Base-by-base conservation (phyloP, 2,888 invertebrate genomes). In the Cyrtodaria siliqua region DNA sequence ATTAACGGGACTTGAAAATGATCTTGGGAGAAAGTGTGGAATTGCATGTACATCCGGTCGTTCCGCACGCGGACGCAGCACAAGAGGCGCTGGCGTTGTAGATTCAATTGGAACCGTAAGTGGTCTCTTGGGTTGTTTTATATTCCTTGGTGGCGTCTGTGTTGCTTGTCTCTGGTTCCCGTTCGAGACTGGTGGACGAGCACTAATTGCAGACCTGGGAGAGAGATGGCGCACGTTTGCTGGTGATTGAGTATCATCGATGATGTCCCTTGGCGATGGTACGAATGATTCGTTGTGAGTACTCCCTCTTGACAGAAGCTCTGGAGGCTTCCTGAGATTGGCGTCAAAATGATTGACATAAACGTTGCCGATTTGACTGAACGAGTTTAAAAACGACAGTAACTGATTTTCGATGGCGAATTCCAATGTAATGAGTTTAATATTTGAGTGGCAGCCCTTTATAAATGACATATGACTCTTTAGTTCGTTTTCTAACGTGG, bases 71-170 rank as follows among this genome's bases (percentile, higher is more conserved):
- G 78, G 78, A 2, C 78, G 68, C 33, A 33, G 33, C 8, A 78
- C 72, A 0, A 78, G 63, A 1, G 78, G 78, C 3, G 77, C 72
- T 12, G 77, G 77, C 14, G 68, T 63, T 6, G 71, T 72, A 3
- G 77, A 78, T 52, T 78, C 72, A 20, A 78, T 64, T 6, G 77
- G 77, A n/a, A 78, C 77, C 2, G 77, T 78, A 42, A 72, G 57
- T 16, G 77, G 77, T n/a, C 77, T 52, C 47, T 78, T 78, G 23
- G 68, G 77, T 44, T 78, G 67, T 42, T 78, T 78, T 16, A 49
- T 55, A 3, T 52, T 18, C 12, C 77, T 60, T 6, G 72, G 77
- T 1, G 63, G 68, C 4, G 70, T 56, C 23, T 61, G 60, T 29
- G 27, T 53, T n/a, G 50, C 57, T 8, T 61, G 44, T 24, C 29